Evolutionary conservation across 2,797 vertebrate genomes (phyloP), one percentile per base, ranked within the genome.

Genomic region (Discoglossus pictus): DNA sequence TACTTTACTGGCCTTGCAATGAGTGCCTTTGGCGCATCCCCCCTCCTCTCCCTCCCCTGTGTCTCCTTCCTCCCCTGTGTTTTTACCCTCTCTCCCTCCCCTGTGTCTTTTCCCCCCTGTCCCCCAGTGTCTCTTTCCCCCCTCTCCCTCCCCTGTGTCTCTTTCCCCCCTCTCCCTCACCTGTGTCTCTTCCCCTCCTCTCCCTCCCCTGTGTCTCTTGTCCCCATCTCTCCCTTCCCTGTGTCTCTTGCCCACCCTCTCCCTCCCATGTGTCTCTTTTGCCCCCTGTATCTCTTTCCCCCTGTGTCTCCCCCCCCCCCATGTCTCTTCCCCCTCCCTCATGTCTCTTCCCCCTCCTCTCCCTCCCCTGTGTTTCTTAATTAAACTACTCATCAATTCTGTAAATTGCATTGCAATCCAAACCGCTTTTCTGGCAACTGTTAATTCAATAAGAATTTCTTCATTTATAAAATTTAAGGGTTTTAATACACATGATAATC

Each of bases 401-500:
- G 27, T 31, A 31, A 31, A 31, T 31, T 8, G 4, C 27, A 31
- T 8, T 4, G 8, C 27, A 31, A 31, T 31, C 27, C 8, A 31
- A 31, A 31, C 27, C 4, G 8, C 27, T 31, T 8, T 31, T 31
- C n/a, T n/a, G 39, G 27, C 46, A 34, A 35, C 2, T 21, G 12
- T 38, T 39, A 48, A 39, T 61, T 47, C 27, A 61, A 31, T 31
- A 31, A 31, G 27, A 8, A 31, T 31, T 31, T 31, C 27, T 31
- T 31, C 4, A 4, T 2, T 31, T 31, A 44, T 47, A 50, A 50
- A 39, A 13, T 38, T 38, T 17, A 17, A 16, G 21, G 4, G 27
- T n/a, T 61, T 50, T 18, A 9, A 24, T 39, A 25, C 6, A 25
- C 18, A 31, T 13, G 21, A 23, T 7, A 61, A 35, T 23, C 25